Percentiles rank a stretch among this genome's conserved stretches.
phyloP scores from a whole-genome alignment of 2,113 vertebrate species.

The Oreochromis niloticus region DNA sequence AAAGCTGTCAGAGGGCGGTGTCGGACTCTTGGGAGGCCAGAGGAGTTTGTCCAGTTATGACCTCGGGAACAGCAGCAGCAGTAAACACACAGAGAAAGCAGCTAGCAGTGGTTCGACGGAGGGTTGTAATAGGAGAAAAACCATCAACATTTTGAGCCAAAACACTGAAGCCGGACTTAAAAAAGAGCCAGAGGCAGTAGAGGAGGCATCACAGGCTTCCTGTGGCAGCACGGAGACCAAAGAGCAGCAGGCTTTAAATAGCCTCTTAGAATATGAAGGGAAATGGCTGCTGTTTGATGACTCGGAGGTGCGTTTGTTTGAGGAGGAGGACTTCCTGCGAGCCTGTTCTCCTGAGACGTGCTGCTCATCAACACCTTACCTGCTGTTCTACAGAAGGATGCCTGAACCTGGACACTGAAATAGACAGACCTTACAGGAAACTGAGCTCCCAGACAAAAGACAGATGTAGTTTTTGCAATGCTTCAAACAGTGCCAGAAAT shows the following conservation, averaged over 20 bases:
- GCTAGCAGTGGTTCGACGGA: constrained; percentile 31
- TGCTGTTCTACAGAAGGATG: constrained; percentile 90
- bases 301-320: constrained; percentile 89
- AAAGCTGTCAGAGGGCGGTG: constrained; percentile 78
- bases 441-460: neutral
- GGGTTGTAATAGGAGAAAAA: constrained; percentile 54
- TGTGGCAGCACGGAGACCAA: neutral
- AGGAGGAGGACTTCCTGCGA: constrained; percentile 90
- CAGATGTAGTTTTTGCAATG: neutral
- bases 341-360: constrained; percentile 85
- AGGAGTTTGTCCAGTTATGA: constrained; percentile 84
- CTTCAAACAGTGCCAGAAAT: constrained; percentile 7
- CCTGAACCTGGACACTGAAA: neutral
- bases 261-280: constrained; percentile 85
- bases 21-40: constrained; percentile 91
- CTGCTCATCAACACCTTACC: constrained; percentile 91
- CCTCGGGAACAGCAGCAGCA: constrained; percentile 58
- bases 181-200: constrained; percentile 36
- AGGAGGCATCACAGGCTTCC: neutral
- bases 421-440: neutral
- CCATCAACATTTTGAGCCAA: constrained; percentile 21
- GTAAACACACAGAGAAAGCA: constrained; percentile 76
- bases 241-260: constrained; percentile 51
- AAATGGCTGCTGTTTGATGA: constrained; percentile 98
- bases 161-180: constrained; percentile 25